phyloP scores from a whole-genome alignment of 2,888 invertebrate genomes.

The Alloplasta piceator region DNA sequence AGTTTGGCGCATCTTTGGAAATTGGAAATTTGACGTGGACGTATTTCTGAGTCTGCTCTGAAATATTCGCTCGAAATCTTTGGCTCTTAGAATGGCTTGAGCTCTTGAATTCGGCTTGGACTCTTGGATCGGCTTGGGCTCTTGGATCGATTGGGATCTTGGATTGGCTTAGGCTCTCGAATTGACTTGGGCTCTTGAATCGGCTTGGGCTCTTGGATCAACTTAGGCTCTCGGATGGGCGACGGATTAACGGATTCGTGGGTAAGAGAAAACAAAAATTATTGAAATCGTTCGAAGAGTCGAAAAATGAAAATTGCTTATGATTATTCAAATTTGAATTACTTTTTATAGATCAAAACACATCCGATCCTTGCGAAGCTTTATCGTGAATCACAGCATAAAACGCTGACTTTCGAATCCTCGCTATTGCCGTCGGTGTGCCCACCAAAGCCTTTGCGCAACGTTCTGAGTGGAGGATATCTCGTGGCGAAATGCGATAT shows the following conservation, averaged over 20 bases:
- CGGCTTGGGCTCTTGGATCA: too few relatives aligned
- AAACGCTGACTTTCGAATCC: constrained; percentile 89
- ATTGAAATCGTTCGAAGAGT: too few relatives aligned
- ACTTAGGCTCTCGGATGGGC: constrained; percentile 93
- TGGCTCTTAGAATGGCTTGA: too few relatives aligned
- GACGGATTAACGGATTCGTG: constrained; percentile 90
- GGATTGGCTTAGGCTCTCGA: too few relatives aligned
- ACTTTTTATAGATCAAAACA: constrained; percentile 87
- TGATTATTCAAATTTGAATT: constrained; percentile 29
- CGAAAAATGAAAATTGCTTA: not conserved
- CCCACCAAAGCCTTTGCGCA: constrained; percentile 95
- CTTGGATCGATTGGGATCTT: too few relatives aligned
- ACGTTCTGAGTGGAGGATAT: too few relatives aligned
- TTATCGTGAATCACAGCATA: constrained; percentile 88
- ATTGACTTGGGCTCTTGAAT: too few relatives aligned
- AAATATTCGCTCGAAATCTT: too few relatives aligned
- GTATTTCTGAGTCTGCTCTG: too few relatives aligned
- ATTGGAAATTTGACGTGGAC: constrained; percentile 88
- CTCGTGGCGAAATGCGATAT: too few relatives aligned
- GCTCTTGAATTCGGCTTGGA: constrained; percentile 86
- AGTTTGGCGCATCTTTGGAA: constrained; percentile 82
- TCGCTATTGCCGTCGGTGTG: constrained; percentile 90
- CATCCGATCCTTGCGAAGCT: constrained; percentile 91
- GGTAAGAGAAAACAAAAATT: not conserved
- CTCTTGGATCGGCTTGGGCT: too few relatives aligned